Percentiles rank a stretch among this genome's conserved stretches.
Conservation (phyloP, 2,888 invertebrate species). For the Drosophila mercatorum region DNA sequence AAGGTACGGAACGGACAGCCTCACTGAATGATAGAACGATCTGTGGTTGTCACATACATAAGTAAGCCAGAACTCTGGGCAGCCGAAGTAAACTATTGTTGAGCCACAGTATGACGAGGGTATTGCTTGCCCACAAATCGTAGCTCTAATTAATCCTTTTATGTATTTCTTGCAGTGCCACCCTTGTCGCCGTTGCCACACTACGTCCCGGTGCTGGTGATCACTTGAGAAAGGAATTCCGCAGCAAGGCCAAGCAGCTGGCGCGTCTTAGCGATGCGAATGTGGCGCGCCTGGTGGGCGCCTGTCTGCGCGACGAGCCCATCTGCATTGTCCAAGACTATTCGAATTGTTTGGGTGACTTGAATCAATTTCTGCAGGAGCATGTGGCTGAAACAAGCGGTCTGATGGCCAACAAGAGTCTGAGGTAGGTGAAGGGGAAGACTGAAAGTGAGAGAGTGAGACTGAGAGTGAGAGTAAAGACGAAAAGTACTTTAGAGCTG, state of each 20-base stretch:
- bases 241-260: conserved; percentile 89
- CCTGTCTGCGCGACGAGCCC: conserved; percentile 90
- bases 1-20: not conserved
- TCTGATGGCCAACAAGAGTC: conserved; percentile 85
- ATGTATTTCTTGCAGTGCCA: conserved; percentile 73
- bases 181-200: conserved; percentile 90
- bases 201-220: conserved; percentile 87
- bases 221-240: conserved; percentile 88
- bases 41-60: conserved; percentile 19
- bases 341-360: conserved; percentile 89
- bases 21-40: conserved; percentile 11
- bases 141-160: not conserved
- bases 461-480: not conserved
- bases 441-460: not conserved
- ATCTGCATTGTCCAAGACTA: conserved; percentile 91
- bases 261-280: conserved; percentile 89
- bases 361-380: conserved; percentile 93
- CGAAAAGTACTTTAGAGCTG: conserved; percentile 12
- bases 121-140: not conserved
- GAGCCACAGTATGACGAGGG: not conserved
- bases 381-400: conserved; percentile 91
- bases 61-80: conserved; percentile 2
- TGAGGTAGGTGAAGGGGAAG: conserved; percentile 86
- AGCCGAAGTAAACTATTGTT: not conserved
- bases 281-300: conserved; percentile 90